Evolutionary conservation across 2,888 invertebrate species (phyloP), one percentile per base, ranked within the genome.

Genomic region (Poecilobothrus nobilitatus): DNA sequence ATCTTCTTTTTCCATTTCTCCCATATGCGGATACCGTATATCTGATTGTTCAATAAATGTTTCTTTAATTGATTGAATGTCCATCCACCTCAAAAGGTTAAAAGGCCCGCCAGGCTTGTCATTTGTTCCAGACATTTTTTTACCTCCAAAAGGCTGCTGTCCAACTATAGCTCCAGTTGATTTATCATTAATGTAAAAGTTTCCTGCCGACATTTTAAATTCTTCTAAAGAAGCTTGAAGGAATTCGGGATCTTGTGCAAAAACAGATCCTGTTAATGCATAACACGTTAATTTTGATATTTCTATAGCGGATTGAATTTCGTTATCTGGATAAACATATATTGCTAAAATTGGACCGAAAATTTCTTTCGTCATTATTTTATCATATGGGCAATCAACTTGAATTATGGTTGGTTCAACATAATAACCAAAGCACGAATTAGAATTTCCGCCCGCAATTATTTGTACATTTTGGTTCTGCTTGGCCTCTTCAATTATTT

Each of bases 131-230:
- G 97, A 97, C 85, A 93, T 87, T 75, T 96, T 87, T 2, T 94
- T 90, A 61, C 97, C 98, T 65, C 98, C 98, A 80, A 99, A 99
- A 0, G 98, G 98, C 80, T 99, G 99, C 79, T 99, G 98, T 0
- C 94, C 97, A 7, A 99, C 97, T 41, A 97, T 92, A 18, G 97
- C 93, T 0, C 98, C 98, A 0, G 98, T 99, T 0, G 94, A 96
- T 81, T 98, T 97, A 81, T 98, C 97, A 77, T 99, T 99, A 65
- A 99, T 85, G 80, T 98, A 98, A 81, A 98, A 94, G 83, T 98
- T 99, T 33, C 98, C 98, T 20, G 95, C 94, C 0, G 94, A 88
- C 82, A 90, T 89, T 76, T 91, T 91, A 65, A 99, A 86, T 68
- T 87, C 87, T 66, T 94, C 91, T 0, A 90, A 80, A 9, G 95